Percentiles rank a stretch among this genome's conserved stretches.
Conservation (phyloP, 2,888 invertebrate species). For the Rhaphigaster nebulosa region DNA sequence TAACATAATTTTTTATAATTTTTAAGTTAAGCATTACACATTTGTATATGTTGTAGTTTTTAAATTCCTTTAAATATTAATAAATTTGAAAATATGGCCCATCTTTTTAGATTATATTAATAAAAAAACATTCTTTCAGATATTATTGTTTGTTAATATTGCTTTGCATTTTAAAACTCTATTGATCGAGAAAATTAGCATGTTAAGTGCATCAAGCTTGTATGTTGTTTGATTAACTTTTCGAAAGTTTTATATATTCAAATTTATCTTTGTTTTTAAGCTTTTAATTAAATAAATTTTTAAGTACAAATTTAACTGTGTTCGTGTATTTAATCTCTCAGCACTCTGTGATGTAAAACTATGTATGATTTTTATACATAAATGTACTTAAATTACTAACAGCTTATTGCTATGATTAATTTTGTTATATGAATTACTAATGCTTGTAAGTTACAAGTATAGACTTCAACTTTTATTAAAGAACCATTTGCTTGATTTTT, state of each 20-base stretch:
- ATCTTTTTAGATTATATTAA: not conserved
- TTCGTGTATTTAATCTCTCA: slow-evolving; percentile 3
- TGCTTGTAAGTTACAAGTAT: not conserved
- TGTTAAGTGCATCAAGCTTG: not conserved
- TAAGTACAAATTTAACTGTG: not conserved
- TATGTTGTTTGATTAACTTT: not conserved
- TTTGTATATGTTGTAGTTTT: not conserved
- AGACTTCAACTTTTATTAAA: not conserved
- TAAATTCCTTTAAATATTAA: not conserved
- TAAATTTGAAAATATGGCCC: not conserved
- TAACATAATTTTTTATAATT: not conserved
- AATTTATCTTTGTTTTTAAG: not conserved
- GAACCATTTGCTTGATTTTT: not conserved
- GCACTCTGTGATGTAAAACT: slow-evolving; percentile 42
- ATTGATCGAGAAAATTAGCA: not conserved
- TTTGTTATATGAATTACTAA: not conserved
- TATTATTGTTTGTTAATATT: not conserved
- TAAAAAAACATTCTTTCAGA: not conserved
- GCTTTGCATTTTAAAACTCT: not conserved
- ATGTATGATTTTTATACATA: not conserved
- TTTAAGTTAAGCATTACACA: not conserved
- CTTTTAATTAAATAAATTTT: slow-evolving; percentile 11
- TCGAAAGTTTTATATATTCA: not conserved
- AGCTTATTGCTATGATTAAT: not conserved
- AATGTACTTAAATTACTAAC: not conserved